phyloP scores from a whole-genome alignment of 2,888 invertebrate species.

The Tenthredo distinguenda region DNA sequence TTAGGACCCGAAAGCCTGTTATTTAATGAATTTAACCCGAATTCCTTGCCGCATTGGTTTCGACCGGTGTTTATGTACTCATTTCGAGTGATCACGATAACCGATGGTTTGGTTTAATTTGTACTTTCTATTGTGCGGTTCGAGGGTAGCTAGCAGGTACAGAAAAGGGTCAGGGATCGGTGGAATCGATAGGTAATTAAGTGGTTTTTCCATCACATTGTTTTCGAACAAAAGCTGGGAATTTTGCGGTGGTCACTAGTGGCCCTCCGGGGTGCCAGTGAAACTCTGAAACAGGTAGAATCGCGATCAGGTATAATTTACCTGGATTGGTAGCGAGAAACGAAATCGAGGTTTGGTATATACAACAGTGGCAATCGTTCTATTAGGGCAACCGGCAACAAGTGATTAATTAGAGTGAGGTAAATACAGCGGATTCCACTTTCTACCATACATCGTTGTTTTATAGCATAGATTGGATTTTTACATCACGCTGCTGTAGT shows the following conservation, averaged over 20 bases:
- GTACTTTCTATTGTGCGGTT: slow-evolving; percentile 23
- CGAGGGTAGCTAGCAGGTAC: slow-evolving; percentile 31
- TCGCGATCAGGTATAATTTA: slow-evolving; percentile 6
- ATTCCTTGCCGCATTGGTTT: not conserved
- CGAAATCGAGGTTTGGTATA: not conserved
- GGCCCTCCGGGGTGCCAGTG: not conserved
- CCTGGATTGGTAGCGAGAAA: not conserved
- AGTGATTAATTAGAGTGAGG: slow-evolving; percentile 22
- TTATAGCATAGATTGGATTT: not conserved
- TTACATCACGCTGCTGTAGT: not conserved
- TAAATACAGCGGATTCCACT: not conserved
- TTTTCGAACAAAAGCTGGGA: slow-evolving; percentile 23
- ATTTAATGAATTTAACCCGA: not conserved
- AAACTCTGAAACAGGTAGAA: not conserved
- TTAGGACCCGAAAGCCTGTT: not conserved
- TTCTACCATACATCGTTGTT: not conserved
- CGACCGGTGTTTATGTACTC: slow-evolving; percentile 16
- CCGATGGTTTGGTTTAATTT: slow-evolving; percentile 12
- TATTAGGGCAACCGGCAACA: slow-evolving; percentile 15
- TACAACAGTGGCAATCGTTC: slow-evolving; percentile 11
- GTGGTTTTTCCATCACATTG: slow-evolving; percentile 40
- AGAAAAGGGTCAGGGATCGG: slow-evolving; percentile 18
- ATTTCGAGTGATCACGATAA: not conserved
- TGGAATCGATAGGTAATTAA: slow-evolving; percentile 26
- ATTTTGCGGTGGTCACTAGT: slow-evolving; percentile 7